phyloP scores from a whole-genome alignment of 2,113 vertebrate genomes.

The Talpa occidentalis region DNA sequence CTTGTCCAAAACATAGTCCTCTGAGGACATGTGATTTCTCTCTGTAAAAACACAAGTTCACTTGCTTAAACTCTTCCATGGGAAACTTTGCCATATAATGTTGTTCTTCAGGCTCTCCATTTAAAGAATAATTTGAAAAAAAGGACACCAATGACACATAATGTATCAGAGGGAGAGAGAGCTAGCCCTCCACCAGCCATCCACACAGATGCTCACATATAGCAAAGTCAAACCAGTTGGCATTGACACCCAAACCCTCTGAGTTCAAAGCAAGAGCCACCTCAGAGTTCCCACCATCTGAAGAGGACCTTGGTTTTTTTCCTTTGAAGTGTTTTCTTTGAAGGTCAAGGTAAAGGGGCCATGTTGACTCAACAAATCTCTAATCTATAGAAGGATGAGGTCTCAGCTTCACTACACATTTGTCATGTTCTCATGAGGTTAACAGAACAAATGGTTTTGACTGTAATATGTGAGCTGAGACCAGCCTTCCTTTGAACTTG shows the following conservation, averaged over 20 bases:
- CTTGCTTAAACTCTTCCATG: constrained; percentile 42
- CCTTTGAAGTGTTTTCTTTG: constrained; percentile 79
- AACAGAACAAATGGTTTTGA: constrained; percentile 74
- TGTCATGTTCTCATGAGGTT: constrained; percentile 73
- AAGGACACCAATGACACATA: not conserved
- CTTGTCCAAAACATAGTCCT: constrained; percentile 42
- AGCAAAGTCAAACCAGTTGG: constrained; percentile 49
- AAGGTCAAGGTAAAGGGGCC: constrained; percentile 78
- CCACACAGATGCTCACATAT: constrained; percentile 15
- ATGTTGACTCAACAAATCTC: constrained; percentile 60
- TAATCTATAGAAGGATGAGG: constrained; percentile 67
- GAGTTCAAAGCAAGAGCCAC: constrained; percentile 73
- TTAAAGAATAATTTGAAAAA: constrained; percentile 49
- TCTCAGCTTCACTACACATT: constrained; percentile 68
- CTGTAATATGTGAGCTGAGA: constrained; percentile 4
- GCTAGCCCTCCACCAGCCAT: not conserved
- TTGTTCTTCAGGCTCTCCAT: constrained; percentile 16
- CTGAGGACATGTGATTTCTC: not conserved
- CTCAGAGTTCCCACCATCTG: constrained; percentile 47
- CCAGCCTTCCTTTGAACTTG: constrained; percentile 21
- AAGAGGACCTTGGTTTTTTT: constrained; percentile 63
- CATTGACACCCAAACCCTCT: constrained; percentile 48
- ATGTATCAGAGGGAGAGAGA: not conserved
- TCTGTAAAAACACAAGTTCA: constrained; percentile 16
- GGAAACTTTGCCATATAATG: constrained; percentile 1